Percentiles rank a stretch among this genome's conserved stretches.
Evolutionary conservation across 2,113 vertebrate species (phyloP).

Genomic region (Rhinolophus ferrumequinum): DNA sequence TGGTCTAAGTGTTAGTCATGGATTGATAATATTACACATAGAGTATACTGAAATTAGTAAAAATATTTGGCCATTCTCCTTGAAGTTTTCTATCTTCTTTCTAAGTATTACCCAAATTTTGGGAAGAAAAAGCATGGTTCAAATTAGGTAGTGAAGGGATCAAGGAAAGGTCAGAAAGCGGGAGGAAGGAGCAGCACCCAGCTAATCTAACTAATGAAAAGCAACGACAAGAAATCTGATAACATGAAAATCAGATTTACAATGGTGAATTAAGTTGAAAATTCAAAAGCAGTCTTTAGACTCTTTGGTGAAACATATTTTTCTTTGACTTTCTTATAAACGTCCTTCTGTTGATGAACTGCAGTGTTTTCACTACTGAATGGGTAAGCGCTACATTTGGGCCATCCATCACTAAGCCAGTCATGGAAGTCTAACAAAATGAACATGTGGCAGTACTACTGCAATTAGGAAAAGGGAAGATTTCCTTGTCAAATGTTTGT

Average conservation of each 20-base stretch:
- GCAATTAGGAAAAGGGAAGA: not conserved
- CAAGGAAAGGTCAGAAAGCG: constrained; percentile 32
- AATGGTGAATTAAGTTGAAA: constrained; percentile 35
- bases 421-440: not conserved
- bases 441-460: not conserved
- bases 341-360: not conserved
- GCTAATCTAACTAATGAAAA: constrained; percentile 23
- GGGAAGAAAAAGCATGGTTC: not conserved
- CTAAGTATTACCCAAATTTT: not conserved
- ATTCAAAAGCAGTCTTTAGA: not conserved
- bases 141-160: not conserved
- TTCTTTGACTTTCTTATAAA: constrained; percentile 9
- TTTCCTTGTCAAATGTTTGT: not conserved
- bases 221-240: constrained; percentile 21
- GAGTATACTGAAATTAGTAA: not conserved
- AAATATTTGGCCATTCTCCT: not conserved
- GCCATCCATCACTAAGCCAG: not conserved
- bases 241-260: constrained; percentile 61
- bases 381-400: not conserved
- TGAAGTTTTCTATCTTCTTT: not conserved
- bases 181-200: not conserved
- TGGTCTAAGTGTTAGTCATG: not conserved
- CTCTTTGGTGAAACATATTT: not conserved
- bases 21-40: not conserved
- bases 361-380: not conserved